Base-by-base conservation (phyloP, 2,113 vertebrate species). In the Talpa occidentalis region DNA sequence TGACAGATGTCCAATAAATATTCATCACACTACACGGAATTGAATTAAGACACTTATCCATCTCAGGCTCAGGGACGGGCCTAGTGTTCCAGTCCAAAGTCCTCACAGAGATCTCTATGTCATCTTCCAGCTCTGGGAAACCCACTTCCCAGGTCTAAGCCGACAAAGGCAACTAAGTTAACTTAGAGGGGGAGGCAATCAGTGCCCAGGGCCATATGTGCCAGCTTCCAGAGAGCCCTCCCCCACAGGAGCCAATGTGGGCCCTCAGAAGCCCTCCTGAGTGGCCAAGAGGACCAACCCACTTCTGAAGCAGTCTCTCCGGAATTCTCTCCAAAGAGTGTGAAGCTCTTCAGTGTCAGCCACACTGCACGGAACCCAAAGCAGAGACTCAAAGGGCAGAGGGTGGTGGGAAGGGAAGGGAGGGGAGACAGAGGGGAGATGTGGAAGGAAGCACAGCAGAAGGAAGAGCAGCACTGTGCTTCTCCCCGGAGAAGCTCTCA, bases 381-480 rank as follows among this genome's bases (percentile, higher is more conserved):
- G 88, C 88, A 83, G 87, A 90, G 94, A 67, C 90, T 97, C 93
- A 97, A 97, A 97, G 88, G 49, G 91, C 90, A 67, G 62, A 85
- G 32, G 9, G 5, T 9, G 32, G 37, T 74, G 5, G 90, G 81
- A 96, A 35, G 93, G 82, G 81, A 96, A 69, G 88, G n/a, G n/a
- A n/a, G n/a, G n/a, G n/a, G 73, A 95, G 60, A 93, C 85, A 93
- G 78, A 96, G 95, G 78, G 67, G 59, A 42, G 12, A 59, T 42
- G 88, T 62, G 1, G 10, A 82, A 70, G 44, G 79, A 92, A 77
- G 77, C 32, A 42, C 76, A 94, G 64, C 49, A 73, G 72, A 76
- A 88, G 73, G 21, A 59, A 64, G 3, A 42, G 49, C 2, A 40
- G 32, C 6, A 12, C 17, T 94, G 80, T 15, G 16, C 35, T 74